Conservation (phyloP, 1,140 invertebrate species). For the Potamilus streckersoni region DNA sequence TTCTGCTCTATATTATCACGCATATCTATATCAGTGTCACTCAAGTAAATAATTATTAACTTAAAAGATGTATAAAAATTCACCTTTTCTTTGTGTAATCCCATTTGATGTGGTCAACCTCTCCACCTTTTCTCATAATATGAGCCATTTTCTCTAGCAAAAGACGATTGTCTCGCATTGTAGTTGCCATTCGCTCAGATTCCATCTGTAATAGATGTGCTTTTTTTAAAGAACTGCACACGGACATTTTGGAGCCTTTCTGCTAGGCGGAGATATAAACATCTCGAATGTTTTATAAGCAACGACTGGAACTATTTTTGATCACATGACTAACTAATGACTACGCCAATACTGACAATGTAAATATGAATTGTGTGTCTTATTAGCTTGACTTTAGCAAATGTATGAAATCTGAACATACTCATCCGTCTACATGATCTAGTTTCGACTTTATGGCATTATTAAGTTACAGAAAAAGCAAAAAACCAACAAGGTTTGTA, state of each 20-base stretch:
- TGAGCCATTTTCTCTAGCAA: slow-evolving; percentile 61
- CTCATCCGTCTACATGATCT: no score
- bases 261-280: background rate
- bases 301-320: background rate
- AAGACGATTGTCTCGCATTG: slow-evolving; percentile 60
- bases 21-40: background rate
- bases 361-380: no score
- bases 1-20: no score
- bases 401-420: no score
- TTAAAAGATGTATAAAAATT: background rate
- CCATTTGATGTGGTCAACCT: slow-evolving; percentile 49
- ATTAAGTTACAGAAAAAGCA: no score
- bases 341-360: no score
- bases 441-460: no score
- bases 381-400: no score
- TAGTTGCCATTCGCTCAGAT: slow-evolving; percentile 49
- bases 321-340: background rate
- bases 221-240: background rate
- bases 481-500: no score
- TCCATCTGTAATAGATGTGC: slow-evolving; percentile 43
- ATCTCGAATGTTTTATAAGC: background rate
- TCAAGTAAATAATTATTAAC: background rate
- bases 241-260: background rate
- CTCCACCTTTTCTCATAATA: slow-evolving; percentile 53
- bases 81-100: slow-evolving; percentile 50